phyloP scores from a whole-genome alignment of 2,113 vertebrate species.

The Scopus umbretta region DNA sequence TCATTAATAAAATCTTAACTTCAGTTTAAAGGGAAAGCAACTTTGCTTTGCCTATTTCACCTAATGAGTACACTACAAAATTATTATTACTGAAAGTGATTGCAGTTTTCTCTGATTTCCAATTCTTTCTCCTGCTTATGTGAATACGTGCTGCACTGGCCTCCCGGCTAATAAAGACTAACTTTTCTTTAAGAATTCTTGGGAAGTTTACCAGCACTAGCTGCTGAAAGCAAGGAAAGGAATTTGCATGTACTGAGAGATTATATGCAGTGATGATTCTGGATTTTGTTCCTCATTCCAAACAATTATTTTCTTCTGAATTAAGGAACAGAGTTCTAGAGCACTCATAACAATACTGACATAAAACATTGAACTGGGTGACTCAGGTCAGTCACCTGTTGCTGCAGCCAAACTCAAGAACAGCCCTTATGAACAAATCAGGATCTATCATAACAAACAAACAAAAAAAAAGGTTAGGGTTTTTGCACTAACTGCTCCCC shows the following conservation, averaged over 20 bases:
- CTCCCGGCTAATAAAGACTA: background rate
- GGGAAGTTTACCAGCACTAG: background rate
- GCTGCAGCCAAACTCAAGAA: background rate
- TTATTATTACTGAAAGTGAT: background rate
- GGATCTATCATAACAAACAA: accelerated
- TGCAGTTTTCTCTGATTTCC: background rate
- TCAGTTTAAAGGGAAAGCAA: background rate
- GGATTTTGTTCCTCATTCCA: background rate
- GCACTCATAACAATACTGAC: background rate
- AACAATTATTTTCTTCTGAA: background rate
- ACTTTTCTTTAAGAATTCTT: background rate
- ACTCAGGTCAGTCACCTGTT: background rate
- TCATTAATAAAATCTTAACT: background rate
- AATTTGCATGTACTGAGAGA: background rate
- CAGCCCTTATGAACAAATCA: background rate
- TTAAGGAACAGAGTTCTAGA: background rate
- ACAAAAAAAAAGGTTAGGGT: background rate
- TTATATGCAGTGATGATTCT: background rate
- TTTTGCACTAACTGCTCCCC: background rate
- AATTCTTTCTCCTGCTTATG: background rate
- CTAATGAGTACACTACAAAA: background rate
- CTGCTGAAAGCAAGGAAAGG: background rate
- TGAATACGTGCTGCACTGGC: background rate
- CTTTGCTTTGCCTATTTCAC: background rate
- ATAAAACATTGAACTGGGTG: background rate